A percentile compares a stretch with the other conserved stretches of the same genome.
These are phyloP conservation scores for Lepeophtheirus nordmannii DNA, from an alignment of 2,888 invertebrate species.

Conservation along the genomic window DNA sequence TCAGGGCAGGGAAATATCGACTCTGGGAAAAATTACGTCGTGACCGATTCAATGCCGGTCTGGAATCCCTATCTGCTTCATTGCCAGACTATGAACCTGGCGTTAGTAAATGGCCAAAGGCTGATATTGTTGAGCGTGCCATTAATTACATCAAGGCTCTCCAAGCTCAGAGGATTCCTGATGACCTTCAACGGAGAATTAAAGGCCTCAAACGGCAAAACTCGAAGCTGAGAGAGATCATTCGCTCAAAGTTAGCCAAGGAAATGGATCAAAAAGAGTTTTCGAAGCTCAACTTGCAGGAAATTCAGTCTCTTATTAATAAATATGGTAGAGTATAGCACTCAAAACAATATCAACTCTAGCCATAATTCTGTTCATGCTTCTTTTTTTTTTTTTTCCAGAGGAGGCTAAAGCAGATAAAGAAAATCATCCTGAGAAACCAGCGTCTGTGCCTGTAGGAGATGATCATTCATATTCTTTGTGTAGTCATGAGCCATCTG, in stretches of 20 bases:
- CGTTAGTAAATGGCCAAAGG: slow-evolving; percentile 4
- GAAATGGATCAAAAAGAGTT: slow-evolving; percentile 11
- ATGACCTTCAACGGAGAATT: slow-evolving; percentile 5
- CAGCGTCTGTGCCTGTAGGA: neutral
- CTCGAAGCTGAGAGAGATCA: slow-evolving; percentile 5
- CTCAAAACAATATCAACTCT: too few relatives aligned
- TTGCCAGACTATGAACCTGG: slow-evolving; percentile 7
- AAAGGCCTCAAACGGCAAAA: slow-evolving; percentile 4
- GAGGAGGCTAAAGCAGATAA: neutral
- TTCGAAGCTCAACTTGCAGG: neutral
- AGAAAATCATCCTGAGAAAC: neutral
- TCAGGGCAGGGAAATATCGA: neutral
- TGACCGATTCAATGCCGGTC: neutral
- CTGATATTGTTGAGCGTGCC: slow-evolving; percentile 4
- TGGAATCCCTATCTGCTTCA: neutral
- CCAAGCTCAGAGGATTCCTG: slow-evolving; percentile 3
- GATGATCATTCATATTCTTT: neutral
- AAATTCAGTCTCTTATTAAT: neutral
- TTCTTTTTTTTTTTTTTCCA: neutral
- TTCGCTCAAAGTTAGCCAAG: neutral
- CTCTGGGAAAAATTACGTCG: neutral
- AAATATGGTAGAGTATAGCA: too few relatives aligned
- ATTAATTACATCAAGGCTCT: slow-evolving; percentile 1
- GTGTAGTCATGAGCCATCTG: neutral
- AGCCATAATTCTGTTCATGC: neutral